Base-by-base conservation (phyloP, 2,113 vertebrate species). In the Orcinus orca region DNA sequence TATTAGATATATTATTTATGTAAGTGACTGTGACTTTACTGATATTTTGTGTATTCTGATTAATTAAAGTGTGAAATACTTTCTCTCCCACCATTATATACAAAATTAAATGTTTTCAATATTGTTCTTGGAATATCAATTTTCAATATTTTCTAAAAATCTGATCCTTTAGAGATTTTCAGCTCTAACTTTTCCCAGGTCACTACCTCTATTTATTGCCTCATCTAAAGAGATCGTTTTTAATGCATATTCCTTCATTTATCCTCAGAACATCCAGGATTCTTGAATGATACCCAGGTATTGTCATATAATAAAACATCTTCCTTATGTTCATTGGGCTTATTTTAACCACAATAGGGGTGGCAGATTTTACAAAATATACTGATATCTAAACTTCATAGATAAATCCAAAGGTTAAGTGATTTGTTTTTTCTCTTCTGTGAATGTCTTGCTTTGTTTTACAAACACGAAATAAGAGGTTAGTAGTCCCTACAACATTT, bases 401-500 rank as follows among this genome's bases (percentile, higher is more conserved):
- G 87, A 89, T n/a, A 95, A 96, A 89, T 38, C 53, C 3, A 2
- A 53, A 92, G 17, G 36, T 71, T 82, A 77, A 77, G 29, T 18
- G 47, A 90, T 47, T 88, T 55, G 1, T 29, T 79, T 26, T 76
- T 76, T 83, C 55, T 67, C 74, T 85, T 77, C 41, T 73, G 58
- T 96, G 80, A 85, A 67, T 83, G 89, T 15, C 29, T 68, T 91
- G 77, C 70, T 87, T 96, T 84, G 26, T 95, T 87, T 80, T 31
- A 60, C 47, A 90, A 88, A 81, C 81, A 96, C 3, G 1, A 97
- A 97, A 92, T 55, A 92, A 94, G 88, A 98, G 55, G 73, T 65
- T 15, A 47, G 41, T 67, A 47, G 63, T 58, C 36, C 91, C 74
- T 93, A 87, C 90, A 90, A 98, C 97, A 92, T 95, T 97, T 94